Evolutionary conservation across 2,113 vertebrate species (phyloP), one percentile per base, ranked within the genome.

Genomic region (Turnix velox): DNA sequence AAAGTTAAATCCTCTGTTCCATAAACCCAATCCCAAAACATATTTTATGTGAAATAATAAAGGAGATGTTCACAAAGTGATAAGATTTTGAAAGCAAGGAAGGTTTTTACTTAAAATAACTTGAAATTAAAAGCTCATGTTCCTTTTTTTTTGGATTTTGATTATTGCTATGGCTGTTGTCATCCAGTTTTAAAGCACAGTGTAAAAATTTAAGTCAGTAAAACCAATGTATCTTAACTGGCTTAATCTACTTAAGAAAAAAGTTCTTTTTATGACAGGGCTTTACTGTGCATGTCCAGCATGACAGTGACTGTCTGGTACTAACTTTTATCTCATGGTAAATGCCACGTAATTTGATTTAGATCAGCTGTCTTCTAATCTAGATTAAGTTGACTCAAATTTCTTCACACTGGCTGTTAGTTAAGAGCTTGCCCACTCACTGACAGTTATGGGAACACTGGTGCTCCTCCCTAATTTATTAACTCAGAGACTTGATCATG

Each of bases 1-100:
- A 33, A 22, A 33, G 12, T 73, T 68, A 54, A 87, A 68, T 66
- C 9, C 12, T 54, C 5, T 67, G 6, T 75, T 89, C 30, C 7
- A 3, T 61, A 6, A 7, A 37, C 8, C 6, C 23, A 7, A 2
- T 4, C 4, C 5, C 7, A 6, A 19, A 8, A 2, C 6, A 15
- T 40, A 46, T n/a, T 54, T 61, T 10, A 68, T 80, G 15, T 42
- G 37, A 82, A 87, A 54, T 37, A 67, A 17, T 40, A 18, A 27
- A 62, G 15, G 63, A 81, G 25, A 35, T 33, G 8, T 30, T 85
- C 2, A 37, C 67, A 27, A 23, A 65, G 10, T 57, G 58, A 31
- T 52, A 72, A 72, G 4, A 5, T 76, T 83, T 79, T 79, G 31
- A 76, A 86, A 74, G 18, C 45, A 71, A 55, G 15, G 69, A 17